phyloP scores from a whole-genome alignment of 2,888 invertebrate genomes.

The Fragum fragum region DNA sequence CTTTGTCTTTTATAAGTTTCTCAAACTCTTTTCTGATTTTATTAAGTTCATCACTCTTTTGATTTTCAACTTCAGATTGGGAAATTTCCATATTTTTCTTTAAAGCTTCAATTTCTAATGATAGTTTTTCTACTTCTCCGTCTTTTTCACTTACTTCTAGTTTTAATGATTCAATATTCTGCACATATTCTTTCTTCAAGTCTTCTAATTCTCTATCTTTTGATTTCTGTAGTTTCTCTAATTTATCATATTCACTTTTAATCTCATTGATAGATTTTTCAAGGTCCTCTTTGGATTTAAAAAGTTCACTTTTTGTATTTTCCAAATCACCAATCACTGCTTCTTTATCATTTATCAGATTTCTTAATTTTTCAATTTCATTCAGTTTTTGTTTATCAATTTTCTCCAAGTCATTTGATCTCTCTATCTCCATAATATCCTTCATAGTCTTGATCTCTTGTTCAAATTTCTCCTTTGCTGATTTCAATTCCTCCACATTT shows the following conservation, averaged over 20 bases:
- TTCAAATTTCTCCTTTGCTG: slow-evolving; percentile 51
- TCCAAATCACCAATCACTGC: slow-evolving; percentile 27
- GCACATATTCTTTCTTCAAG: slow-evolving; percentile 1
- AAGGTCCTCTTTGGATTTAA: slow-evolving; percentile 9
- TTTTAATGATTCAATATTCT: slow-evolving; percentile 30
- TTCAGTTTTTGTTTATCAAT: slow-evolving; percentile 57
- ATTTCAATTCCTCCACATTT: slow-evolving; percentile 35
- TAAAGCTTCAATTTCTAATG: slow-evolving; percentile 44
- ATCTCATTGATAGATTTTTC: slow-evolving; percentile 8
- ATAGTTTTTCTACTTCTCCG: slow-evolving; percentile 47
- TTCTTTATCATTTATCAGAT: slow-evolving; percentile 44
- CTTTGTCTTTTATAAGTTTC: slow-evolving; percentile 39
- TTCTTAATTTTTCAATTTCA: slow-evolving; percentile 64
- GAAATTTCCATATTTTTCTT: slow-evolving; percentile 39
- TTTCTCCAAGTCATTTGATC: slow-evolving; percentile 61
- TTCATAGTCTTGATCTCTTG: slow-evolving; percentile 55
- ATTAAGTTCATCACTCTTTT: slow-evolving; percentile 40
- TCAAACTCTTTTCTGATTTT: slow-evolving; percentile 47
- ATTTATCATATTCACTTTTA: slow-evolving; percentile 13
- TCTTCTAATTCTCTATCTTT: not conserved
- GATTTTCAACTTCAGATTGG: slow-evolving; percentile 19
- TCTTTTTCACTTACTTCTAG: slow-evolving; percentile 36
- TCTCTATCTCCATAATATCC: slow-evolving; percentile 62
- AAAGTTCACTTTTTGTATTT: slow-evolving; percentile 12
- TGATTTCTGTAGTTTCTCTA: not conserved